These are phyloP conservation scores for Calycopis cecrops DNA, from an alignment of 1,140 invertebrate genomes.

Conservation along the genomic window DNA sequence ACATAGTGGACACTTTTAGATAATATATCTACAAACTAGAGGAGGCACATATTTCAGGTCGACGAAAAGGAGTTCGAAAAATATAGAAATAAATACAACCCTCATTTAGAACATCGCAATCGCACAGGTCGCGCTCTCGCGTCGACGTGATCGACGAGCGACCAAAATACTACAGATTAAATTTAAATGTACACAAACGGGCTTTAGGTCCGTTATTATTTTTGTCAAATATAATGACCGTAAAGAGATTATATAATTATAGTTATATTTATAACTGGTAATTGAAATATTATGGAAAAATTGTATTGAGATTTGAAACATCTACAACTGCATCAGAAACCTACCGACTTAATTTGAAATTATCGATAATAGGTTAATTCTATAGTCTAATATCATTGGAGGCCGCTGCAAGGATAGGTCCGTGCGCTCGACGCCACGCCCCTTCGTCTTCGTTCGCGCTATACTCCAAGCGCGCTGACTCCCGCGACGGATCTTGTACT, in stretches of 20 bases:
- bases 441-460: not conserved
- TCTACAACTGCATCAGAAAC: not conserved
- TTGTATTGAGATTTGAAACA: not conserved
- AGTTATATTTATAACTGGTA: not conserved
- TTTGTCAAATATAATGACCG: not conserved
- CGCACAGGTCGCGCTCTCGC: conserved; percentile 26
- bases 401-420: conserved; percentile 43
- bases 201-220: not conserved
- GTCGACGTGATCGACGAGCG: conserved; percentile 7
- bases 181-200: no score
- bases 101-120: conserved; percentile 41
- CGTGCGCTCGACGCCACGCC: conserved; percentile 27
- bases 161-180: no score
- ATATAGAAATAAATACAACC: conserved; percentile 64
- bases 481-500: conserved; percentile 11
- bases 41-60: conserved; percentile 65
- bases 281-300: not conserved
- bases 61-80: conserved; percentile 62
- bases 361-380: conserved; percentile 3
- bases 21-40: conserved; percentile 52
- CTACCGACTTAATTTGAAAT: not conserved
- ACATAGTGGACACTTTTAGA: conserved; percentile 48
- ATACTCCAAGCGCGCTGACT: not conserved
- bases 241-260: not conserved
- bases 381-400: conserved; percentile 55